Percentiles rank a stretch among this genome's conserved stretches.
Evolutionary conservation across 2,113 vertebrate species (phyloP).

Genomic region (Paracanthobrama guichenoti): DNA sequence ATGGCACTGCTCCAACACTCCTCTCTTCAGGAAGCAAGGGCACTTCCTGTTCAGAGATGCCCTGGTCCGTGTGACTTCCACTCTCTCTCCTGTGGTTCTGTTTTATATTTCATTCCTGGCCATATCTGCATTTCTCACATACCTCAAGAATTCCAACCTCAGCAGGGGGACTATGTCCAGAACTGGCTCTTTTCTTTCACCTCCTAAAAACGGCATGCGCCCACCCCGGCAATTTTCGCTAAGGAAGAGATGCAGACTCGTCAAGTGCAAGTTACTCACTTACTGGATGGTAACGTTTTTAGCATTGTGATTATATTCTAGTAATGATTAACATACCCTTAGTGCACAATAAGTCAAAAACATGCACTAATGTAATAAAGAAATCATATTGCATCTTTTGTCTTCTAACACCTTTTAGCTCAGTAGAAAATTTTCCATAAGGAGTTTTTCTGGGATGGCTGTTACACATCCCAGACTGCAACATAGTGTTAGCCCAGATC

Average conservation of each 20-base stretch:
- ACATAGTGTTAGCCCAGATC: too few relatives aligned
- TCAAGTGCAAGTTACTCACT: neutral
- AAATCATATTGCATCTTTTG: too few relatives aligned
- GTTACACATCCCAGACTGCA: too few relatives aligned
- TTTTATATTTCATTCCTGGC: slow-evolving; percentile 21
- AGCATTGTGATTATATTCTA: neutral
- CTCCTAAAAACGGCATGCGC: neutral
- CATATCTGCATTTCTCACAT: slow-evolving; percentile 21
- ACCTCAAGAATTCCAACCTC: neutral
- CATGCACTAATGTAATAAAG: too few relatives aligned
- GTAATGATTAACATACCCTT: neutral
- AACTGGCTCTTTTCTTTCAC: neutral
- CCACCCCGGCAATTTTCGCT: neutral
- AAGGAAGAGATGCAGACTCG: neutral
- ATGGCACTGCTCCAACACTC: neutral
- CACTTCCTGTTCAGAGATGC: slow-evolving; percentile 7
- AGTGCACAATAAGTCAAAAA: neutral
- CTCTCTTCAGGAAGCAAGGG: too few relatives aligned
- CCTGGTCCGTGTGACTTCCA: slow-evolving; percentile 7
- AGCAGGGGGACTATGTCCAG: neutral
- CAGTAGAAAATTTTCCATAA: too few relatives aligned
- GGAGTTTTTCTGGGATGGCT: too few relatives aligned
- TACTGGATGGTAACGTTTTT: neutral
- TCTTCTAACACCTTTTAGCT: too few relatives aligned
- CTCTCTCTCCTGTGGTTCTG: slow-evolving; percentile 22